phyloP scores from a whole-genome alignment of 2,888 invertebrate genomes.

The Mayetiola destructor region DNA sequence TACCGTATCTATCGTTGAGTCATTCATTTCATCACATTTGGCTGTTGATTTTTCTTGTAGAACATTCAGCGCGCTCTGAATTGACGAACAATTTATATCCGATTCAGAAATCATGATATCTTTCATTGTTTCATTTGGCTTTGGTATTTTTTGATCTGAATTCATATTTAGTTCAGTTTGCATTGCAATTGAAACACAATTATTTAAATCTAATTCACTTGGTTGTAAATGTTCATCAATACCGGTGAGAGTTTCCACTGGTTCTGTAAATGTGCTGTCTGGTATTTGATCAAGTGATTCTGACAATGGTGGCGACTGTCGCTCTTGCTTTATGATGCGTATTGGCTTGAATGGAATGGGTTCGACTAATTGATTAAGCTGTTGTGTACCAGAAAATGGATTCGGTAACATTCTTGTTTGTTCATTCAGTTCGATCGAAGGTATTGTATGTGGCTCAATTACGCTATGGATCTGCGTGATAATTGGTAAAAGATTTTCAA shows the following conservation, averaged over 20 bases:
- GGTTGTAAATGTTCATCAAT: neutral
- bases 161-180: neutral
- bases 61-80: too few species aligned
- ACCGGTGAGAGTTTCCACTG: neutral
- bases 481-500: slow-evolving; percentile 2
- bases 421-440: neutral
- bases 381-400: neutral
- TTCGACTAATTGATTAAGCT: neutral
- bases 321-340: neutral
- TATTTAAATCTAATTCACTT: neutral
- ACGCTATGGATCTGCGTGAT: slow-evolving; percentile 4
- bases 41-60: too few species aligned
- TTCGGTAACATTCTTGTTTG: neutral
- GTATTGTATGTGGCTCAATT: neutral
- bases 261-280: too few species aligned
- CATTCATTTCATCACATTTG: too few species aligned
- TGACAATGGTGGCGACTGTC: neutral
- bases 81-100: too few species aligned
- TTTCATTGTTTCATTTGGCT: neutral
- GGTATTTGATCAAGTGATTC: too few species aligned
- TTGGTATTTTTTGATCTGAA: neutral
- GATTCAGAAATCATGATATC: too few species aligned
- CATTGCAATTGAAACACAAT: neutral
- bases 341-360: neutral
- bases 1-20: too few species aligned